Evolutionary conservation across 2,888 invertebrate species (phyloP).

Genomic region (Stenotaenia linearis): DNA sequence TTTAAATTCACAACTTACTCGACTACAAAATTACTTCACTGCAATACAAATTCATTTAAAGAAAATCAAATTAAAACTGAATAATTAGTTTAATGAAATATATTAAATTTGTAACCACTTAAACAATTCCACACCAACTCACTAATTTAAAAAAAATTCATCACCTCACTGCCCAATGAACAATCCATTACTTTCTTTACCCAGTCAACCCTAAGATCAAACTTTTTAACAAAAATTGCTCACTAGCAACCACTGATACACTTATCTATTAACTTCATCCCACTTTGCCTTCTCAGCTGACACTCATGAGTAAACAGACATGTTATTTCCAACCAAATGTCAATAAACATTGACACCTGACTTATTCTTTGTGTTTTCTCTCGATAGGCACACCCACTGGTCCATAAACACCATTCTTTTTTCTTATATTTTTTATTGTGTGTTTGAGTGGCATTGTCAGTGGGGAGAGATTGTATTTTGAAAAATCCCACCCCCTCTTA

Average conservation of each 20-base stretch:
- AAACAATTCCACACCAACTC: too few species aligned
- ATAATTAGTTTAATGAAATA: too few species aligned
- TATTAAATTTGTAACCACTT: too few species aligned
- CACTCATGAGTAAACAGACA: constrained; percentile 21
- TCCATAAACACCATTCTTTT: not conserved
- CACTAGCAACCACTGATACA: not conserved
- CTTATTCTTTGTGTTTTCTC: constrained; percentile 10
- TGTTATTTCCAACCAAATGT: constrained; percentile 16
- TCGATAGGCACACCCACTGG: constrained; percentile 17
- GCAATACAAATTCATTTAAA: too few species aligned
- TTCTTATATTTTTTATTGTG: not conserved
- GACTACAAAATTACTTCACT: too few species aligned
- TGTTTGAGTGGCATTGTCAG: constrained; percentile 10
- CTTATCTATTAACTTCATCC: not conserved
- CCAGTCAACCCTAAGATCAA: too few species aligned
- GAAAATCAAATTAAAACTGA: too few species aligned
- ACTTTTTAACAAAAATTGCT: not conserved
- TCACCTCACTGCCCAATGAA: too few species aligned
- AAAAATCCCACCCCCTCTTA: not conserved
- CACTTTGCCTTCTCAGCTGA: not conserved
- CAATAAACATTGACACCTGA: constrained; percentile 24
- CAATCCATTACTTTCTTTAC: too few species aligned
- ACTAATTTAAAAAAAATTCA: too few species aligned
- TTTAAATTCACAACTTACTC: too few species aligned
- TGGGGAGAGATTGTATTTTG: constrained; percentile 12